Conservation (phyloP, 2,888 invertebrate species). For the Coleophora deauratella region DNA sequence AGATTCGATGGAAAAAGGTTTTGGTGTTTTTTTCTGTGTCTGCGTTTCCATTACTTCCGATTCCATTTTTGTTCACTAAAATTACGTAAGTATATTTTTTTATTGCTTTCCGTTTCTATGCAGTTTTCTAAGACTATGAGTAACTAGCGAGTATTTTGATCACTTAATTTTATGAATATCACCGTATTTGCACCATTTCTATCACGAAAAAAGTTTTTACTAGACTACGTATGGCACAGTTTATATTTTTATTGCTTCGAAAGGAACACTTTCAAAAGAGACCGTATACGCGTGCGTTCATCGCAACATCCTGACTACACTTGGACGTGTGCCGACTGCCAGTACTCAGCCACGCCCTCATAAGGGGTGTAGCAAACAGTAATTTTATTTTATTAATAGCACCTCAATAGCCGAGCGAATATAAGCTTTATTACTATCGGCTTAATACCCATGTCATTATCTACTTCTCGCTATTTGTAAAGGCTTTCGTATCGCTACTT, state of each 20-base stretch:
- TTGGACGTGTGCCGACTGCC: constrained; percentile 21
- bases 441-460: constrained; percentile 48
- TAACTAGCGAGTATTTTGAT: no score
- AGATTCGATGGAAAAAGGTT: constrained; percentile 77
- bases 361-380: constrained; percentile 61
- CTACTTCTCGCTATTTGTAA: constrained; percentile 3
- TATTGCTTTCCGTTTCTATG: constrained; percentile 3
- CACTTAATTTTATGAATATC: no score
- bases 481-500: constrained; percentile 16
- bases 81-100: background rate
- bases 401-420: constrained; percentile 42
- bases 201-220: no score
- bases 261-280: constrained; percentile 9
- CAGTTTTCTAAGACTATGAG: no score
- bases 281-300: constrained; percentile 34
- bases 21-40: constrained; percentile 63
- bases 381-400: constrained; percentile 60
- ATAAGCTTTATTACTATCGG: constrained; percentile 52
- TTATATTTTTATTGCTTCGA: background rate
- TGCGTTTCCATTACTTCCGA: constrained; percentile 47
- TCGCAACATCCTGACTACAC: constrained; percentile 40
- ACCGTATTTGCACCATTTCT: no score
- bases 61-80: constrained; percentile 34
- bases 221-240: no score
- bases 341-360: constrained; percentile 51